phyloP scores from a whole-genome alignment of 2,888 invertebrate species.

The Silvanus unidentatus region DNA sequence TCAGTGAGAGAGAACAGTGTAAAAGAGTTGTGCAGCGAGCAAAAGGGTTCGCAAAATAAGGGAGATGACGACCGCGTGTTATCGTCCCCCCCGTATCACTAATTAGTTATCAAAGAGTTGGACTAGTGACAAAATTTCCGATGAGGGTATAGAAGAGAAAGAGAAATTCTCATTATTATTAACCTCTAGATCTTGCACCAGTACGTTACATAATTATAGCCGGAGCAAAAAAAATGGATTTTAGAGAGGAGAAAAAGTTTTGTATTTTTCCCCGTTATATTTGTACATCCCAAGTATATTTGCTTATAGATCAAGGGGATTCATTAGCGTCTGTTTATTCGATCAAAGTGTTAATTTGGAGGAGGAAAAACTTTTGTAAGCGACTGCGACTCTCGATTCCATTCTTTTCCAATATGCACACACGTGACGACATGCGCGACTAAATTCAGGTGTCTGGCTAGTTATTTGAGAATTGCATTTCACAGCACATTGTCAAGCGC shows the following conservation, averaged over 20 bases:
- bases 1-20: conserved; percentile 21
- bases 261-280: too few species aligned
- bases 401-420: too few species aligned
- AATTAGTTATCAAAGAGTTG: conserved; percentile 55
- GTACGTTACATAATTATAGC: too few species aligned
- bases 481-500: not conserved
- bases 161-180: conserved; percentile 30
- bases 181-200: not conserved
- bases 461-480: not conserved
- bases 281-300: too few species aligned
- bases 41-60: conserved; percentile 40
- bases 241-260: too few species aligned
- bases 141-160: conserved; percentile 44
- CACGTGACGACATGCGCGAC: too few species aligned
- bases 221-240: too few species aligned
- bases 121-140: conserved; percentile 37
- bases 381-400: too few species aligned
- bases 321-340: too few species aligned
- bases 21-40: conserved; percentile 30
- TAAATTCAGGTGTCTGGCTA: conserved; percentile 2
- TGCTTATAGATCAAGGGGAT: too few species aligned
- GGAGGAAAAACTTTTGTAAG: too few species aligned
- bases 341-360: too few species aligned
- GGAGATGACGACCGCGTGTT: conserved; percentile 18
- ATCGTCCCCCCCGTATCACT: conserved; percentile 45